Percentiles rank a stretch among this genome's conserved stretches.
phyloP scores from a whole-genome alignment of 2,888 invertebrate genomes.

The Cephus pulcher region DNA sequence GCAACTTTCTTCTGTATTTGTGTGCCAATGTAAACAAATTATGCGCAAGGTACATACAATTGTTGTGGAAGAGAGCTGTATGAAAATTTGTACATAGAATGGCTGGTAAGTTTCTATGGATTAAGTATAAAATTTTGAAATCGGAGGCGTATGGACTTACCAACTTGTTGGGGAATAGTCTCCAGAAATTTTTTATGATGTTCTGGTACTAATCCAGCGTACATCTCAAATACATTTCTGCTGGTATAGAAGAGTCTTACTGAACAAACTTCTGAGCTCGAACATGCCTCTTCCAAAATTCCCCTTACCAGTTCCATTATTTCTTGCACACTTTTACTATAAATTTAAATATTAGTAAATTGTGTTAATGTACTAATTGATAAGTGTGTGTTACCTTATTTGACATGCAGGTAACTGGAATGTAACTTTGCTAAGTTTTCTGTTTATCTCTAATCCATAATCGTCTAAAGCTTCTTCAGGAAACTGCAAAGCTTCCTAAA shows the following conservation, averaged over 20 bases:
- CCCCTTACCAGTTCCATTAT: constrained; percentile 74
- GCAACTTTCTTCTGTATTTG: constrained; percentile 75
- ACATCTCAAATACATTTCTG: constrained; percentile 80
- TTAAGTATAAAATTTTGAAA: neutral
- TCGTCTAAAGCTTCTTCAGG: constrained; percentile 33
- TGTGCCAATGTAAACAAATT: constrained; percentile 76
- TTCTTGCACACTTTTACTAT: constrained; percentile 74
- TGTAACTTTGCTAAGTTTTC: constrained; percentile 53
- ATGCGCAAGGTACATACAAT: constrained; percentile 89
- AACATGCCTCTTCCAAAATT: constrained; percentile 76
- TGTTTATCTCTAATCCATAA: constrained; percentile 36
- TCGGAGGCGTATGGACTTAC: constrained; percentile 64
- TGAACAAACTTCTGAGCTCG: constrained; percentile 73
- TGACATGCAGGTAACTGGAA: constrained; percentile 69
- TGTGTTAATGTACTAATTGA: constrained; percentile 10
- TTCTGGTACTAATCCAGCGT: constrained; percentile 81
- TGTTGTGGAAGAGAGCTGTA: constrained; percentile 88
- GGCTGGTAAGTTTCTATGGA: neutral
- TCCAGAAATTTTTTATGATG: constrained; percentile 84
- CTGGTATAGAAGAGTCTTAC: constrained; percentile 77
- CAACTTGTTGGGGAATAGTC: constrained; percentile 89
- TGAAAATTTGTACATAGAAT: constrained; percentile 33
- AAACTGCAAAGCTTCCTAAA: constrained; percentile 37
- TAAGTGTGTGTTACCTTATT: constrained; percentile 64
- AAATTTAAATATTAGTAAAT: constrained; percentile 41